phyloP scores from a whole-genome alignment of 2,888 invertebrate species.

The Drosophila subsilvestris region DNA sequence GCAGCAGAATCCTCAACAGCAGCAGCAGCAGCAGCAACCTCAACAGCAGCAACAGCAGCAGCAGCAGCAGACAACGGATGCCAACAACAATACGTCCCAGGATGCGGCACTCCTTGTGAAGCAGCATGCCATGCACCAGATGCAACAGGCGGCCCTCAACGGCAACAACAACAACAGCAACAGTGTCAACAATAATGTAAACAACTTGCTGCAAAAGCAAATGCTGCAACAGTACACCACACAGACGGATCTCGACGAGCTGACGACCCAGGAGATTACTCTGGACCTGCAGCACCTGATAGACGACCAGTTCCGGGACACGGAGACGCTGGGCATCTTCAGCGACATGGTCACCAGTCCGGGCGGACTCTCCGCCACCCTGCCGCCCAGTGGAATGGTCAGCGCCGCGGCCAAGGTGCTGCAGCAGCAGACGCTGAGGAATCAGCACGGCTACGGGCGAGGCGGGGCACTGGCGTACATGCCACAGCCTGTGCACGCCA shows the following conservation, averaged over 20 bases:
- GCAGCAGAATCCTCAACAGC: slow-evolving; percentile 65
- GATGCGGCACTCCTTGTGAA: slow-evolving; percentile 82
- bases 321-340: slow-evolving; percentile 90
- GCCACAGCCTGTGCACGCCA: slow-evolving; percentile 94
- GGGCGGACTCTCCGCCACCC: slow-evolving; percentile 81
- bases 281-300: slow-evolving; percentile 96
- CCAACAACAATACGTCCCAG: slow-evolving; percentile 70
- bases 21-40: slow-evolving; percentile 42
- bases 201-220: slow-evolving; percentile 85
- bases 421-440: slow-evolving; percentile 81
- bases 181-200: slow-evolving; percentile 73
- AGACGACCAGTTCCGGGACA: slow-evolving; percentile 95
- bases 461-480: slow-evolving; percentile 93
- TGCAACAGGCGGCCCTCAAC: slow-evolving; percentile 81
- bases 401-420: slow-evolving; percentile 83
- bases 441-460: slow-evolving; percentile 87
- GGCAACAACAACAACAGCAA: slow-evolving; percentile 76
- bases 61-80: slow-evolving; percentile 64
- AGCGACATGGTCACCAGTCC: slow-evolving; percentile 90
- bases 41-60: slow-evolving; percentile 51
- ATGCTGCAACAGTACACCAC: slow-evolving; percentile 90
- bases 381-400: slow-evolving; percentile 83
- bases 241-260: slow-evolving; percentile 93
- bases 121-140: slow-evolving; percentile 83
- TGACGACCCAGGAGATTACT: slow-evolving; percentile 96